Evolutionary conservation across 2,888 invertebrate genomes (phyloP).

Genomic region (Pristionchus arcanus): DNA sequence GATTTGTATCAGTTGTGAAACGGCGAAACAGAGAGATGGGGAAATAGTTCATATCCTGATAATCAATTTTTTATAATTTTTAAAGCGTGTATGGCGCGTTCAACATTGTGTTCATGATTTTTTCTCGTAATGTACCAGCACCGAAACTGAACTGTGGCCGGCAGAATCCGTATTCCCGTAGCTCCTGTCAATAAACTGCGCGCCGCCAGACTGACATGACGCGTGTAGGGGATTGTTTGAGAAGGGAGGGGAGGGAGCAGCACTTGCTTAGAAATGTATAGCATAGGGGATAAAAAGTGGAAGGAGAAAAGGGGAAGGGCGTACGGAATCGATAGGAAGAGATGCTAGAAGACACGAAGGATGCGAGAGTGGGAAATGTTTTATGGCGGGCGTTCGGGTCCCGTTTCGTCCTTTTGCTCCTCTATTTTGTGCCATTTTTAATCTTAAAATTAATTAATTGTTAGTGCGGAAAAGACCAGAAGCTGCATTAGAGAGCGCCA

Average conservation of each 20-base stretch:
- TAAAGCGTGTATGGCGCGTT: too few relatives aligned
- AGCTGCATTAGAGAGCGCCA: too few relatives aligned
- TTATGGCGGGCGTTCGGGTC: constrained; percentile 19
- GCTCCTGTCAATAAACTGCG: background rate
- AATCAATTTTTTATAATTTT: too few relatives aligned
- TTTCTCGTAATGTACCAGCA: background rate
- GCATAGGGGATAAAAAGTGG: constrained; percentile 42
- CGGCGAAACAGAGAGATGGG: background rate
- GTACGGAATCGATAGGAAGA: constrained; percentile 17
- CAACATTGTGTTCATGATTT: background rate
- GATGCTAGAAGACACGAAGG: background rate
- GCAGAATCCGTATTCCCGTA: background rate
- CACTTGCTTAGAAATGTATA: background rate
- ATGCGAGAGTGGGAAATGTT: constrained; percentile 12
- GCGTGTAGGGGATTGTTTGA: background rate
- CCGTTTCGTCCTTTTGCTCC: background rate
- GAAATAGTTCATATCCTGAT: too few relatives aligned
- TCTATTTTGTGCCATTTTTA: background rate
- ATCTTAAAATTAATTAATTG: background rate
- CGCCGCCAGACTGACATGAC: background rate
- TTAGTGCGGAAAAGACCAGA: too few relatives aligned
- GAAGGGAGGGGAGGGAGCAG: background rate
- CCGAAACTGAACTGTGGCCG: too few relatives aligned
- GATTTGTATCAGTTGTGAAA: background rate
- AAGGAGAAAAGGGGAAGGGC: background rate